phyloP scores from a whole-genome alignment of 30 jellyfish, hydroid and myxozoan genomes.

The Nemopilema nomurai region DNA sequence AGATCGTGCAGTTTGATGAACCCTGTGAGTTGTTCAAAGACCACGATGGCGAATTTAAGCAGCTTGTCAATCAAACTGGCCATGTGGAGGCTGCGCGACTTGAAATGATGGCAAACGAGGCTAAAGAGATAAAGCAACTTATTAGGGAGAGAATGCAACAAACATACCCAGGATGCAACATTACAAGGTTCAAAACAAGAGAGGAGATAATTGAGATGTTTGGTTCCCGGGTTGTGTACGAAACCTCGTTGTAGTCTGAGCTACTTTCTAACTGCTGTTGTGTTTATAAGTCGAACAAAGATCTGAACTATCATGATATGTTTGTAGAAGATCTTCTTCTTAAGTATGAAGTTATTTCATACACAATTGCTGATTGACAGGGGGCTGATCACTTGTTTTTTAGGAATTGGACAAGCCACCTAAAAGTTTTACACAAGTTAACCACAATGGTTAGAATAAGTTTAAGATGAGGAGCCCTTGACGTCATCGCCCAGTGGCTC shows the following conservation, averaged over 20 bases:
- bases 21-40: conserved; percentile 72
- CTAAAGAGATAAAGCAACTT: conserved; percentile 59
- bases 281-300: too few species aligned
- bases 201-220: conserved; percentile 76
- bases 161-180: conserved; percentile 74
- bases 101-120: conserved; percentile 70
- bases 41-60: conserved; percentile 64
- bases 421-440: too few species aligned
- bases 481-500: too few species aligned
- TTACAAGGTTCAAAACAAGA: conserved; percentile 66
- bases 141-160: conserved; percentile 39
- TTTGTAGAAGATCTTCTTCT: too few species aligned
- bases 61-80: conserved; percentile 81
- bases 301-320: too few species aligned
- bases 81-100: conserved; percentile 76
- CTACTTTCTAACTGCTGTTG: not conserved
- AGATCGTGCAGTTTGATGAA: conserved; percentile 82
- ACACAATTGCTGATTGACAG: too few species aligned
- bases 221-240: conserved; percentile 71
- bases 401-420: too few species aligned
- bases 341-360: too few species aligned
- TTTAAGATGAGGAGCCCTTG: too few species aligned
- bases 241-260: conserved; percentile 58
- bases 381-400: too few species aligned
- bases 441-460: too few species aligned